Percentiles rank a stretch among this genome's conserved stretches.
Conservation (phyloP, 2,113 vertebrate genomes). For the Tragelaphus strepsiceros region DNA sequence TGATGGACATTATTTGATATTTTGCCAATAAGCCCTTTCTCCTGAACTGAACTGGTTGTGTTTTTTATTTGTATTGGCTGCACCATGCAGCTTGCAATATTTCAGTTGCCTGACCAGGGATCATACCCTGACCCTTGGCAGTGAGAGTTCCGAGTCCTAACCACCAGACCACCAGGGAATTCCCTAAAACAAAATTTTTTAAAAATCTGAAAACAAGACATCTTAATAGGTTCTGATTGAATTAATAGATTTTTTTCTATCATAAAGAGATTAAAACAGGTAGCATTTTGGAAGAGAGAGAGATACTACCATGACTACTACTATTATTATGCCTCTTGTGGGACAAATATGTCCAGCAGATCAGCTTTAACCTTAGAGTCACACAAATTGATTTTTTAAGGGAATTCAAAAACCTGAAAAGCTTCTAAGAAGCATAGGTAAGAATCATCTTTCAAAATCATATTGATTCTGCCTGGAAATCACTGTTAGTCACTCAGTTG, state of each 20-base stretch:
- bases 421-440: background rate
- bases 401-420: background rate
- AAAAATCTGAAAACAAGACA: background rate
- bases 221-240: background rate
- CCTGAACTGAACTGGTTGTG: background rate
- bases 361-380: background rate
- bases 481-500: background rate
- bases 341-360: background rate
- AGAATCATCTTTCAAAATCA: background rate
- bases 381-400: background rate
- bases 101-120: background rate
- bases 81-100: background rate
- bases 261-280: background rate
- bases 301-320: background rate
- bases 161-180: background rate
- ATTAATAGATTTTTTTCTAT: background rate
- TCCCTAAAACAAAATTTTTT: background rate
- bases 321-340: background rate
- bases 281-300: background rate
- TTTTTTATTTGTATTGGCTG: background rate
- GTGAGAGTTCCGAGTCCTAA: background rate
- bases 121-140: background rate
- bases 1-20: background rate
- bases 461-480: conserved; percentile 26
- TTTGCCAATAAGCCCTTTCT: background rate